These are phyloP conservation scores for human DNA, from an alignment of 2,113 vertebrate genomes.

Conservation along the genomic window DNA sequence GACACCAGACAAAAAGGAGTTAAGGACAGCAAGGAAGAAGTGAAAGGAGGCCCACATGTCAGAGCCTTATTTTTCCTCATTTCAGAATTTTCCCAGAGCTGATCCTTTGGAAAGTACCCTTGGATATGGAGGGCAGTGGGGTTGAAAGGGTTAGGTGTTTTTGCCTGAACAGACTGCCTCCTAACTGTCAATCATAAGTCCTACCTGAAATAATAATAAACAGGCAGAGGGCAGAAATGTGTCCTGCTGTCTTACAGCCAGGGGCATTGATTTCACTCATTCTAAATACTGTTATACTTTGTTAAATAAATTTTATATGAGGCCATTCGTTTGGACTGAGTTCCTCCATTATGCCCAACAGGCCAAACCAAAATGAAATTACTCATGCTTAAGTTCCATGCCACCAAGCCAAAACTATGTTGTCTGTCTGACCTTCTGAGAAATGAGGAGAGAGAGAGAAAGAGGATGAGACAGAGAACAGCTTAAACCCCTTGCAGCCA, in stretches of 20 bases:
- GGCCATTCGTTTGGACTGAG: not conserved
- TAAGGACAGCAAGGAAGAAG: not conserved
- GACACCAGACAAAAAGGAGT: not conserved
- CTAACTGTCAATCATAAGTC: not conserved
- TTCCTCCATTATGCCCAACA: not conserved
- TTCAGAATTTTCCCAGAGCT: not conserved
- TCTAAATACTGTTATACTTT: not conserved
- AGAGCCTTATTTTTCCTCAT: not conserved
- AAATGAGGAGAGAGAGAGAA: not conserved
- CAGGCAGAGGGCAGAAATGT: not conserved
- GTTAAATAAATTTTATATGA: not conserved
- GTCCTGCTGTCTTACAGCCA: not conserved
- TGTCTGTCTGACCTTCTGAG: not conserved
- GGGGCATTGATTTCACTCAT: not conserved
- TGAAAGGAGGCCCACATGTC: not conserved
- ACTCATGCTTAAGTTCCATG: not conserved
- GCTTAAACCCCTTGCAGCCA: not conserved
- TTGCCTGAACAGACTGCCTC: not conserved
- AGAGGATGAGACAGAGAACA: not conserved
- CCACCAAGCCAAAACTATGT: not conserved
- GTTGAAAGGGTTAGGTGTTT: not conserved
- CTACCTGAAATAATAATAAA: not conserved
- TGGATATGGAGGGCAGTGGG: accelerated
- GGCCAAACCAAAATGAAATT: not conserved
- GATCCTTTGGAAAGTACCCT: not conserved